Evolutionary conservation across 1,140 invertebrate species (phyloP), one percentile per base, ranked within the genome.

Genomic region (Apis laboriosa): DNA sequence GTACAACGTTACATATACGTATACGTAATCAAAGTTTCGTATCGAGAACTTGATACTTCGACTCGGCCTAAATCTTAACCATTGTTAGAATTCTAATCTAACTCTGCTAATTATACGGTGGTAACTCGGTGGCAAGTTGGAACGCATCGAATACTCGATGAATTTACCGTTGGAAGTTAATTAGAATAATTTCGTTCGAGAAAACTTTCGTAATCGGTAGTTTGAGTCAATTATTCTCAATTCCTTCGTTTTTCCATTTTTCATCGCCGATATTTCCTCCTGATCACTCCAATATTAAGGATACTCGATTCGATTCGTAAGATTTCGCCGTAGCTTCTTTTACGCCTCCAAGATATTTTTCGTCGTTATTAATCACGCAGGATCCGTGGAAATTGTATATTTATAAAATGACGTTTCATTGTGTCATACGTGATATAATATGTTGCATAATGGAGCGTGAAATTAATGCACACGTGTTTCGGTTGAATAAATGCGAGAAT

Each of bases 361-460:
- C 13, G 21, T 34, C 43, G 11, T 13, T 13, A 21, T 66, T 66
- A 43, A 74, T 80, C 56, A 73, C 43, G 17, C 13, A 34, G 13
- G n/a, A 21, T 28, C 28, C 60, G 15, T 13, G 60, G 21, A 74
- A 63, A 55, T 72, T 79, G 56, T 61, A 49, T 80, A 66, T 80
- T 80, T 74, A 64, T 75, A 75, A 80, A 80, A 75, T 58, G 70
- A 51, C 78, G 17, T 80, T 80, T 75, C 61, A 13, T 49, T 80
- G 66, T 34, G n/a, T n/a, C 21, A 21, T 13, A 43, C 34, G 58
- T 2, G n/a, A 75, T 51, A 51, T 74, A 74, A 74, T 80, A 43
- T 34, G 21, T 24, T 56, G 49, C 28, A 66, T 66, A 75, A 80
- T 66, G 58, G 61, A n/a, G 51, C 51, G 15, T 15, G 53, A 75